phyloP scores from a whole-genome alignment of 23 tunicate species.

The Ascidia mentula region DNA sequence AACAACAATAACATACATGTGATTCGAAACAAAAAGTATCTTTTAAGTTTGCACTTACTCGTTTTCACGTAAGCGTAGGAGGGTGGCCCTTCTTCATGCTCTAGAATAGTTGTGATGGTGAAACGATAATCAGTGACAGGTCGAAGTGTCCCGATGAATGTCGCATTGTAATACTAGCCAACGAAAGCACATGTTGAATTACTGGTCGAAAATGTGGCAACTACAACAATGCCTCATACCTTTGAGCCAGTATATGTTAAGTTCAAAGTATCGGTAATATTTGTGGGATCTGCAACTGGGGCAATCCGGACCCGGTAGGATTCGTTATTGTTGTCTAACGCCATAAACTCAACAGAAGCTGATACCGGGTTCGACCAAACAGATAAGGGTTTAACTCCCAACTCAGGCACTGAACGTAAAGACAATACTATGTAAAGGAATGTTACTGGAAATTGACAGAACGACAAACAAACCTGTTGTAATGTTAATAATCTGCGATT shows the following conservation, averaged over 20 bases:
- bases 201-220: background rate
- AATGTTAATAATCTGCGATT: background rate
- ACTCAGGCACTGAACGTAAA: background rate
- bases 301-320: constrained; percentile 16
- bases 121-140: constrained; percentile 25
- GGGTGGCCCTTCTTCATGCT: background rate
- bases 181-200: background rate
- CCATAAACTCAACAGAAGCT: constrained; percentile 26
- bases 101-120: constrained; percentile 9
- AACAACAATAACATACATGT: background rate
- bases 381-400: constrained; percentile 5
- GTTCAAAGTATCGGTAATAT: constrained; percentile 12
- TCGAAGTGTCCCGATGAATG: constrained; percentile 16
- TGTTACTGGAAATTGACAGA: background rate
- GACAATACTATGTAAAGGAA: background rate
- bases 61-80: constrained; percentile 20
- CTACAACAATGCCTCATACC: background rate
- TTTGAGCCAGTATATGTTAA: background rate
- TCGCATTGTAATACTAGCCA: constrained; percentile 16
- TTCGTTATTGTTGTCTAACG: constrained; percentile 14
- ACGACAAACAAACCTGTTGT: background rate
- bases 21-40: background rate
- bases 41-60: constrained; percentile 12
- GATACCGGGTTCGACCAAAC: constrained; percentile 40
- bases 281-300: constrained; percentile 13